These are phyloP conservation scores for Gallinago media DNA, from an alignment of 2,113 vertebrate species.

Conservation along the genomic window DNA sequence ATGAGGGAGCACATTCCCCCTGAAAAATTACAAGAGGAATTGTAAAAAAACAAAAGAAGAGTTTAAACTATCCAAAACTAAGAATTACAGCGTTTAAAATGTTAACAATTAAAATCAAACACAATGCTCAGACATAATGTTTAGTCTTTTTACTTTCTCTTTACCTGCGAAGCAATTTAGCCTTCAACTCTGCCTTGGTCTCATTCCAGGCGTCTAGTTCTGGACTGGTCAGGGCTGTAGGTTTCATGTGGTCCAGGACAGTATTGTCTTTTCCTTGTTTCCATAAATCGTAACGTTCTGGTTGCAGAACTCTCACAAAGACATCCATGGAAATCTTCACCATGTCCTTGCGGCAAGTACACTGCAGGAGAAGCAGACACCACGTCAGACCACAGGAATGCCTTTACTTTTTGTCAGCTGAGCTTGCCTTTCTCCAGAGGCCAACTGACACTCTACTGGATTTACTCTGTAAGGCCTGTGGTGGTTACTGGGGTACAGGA, in stretches of 20 bases:
- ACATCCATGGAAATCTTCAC: slow-evolving; percentile 99
- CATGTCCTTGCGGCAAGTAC: slow-evolving; percentile 96
- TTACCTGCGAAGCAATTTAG: slow-evolving; percentile 88
- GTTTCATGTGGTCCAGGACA: slow-evolving; percentile 88
- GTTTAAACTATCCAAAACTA: neutral
- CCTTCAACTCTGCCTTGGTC: slow-evolving; percentile 80
- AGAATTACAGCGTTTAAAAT: fast-evolving
- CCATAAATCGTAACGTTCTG: slow-evolving; percentile 92
- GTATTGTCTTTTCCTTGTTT: slow-evolving; percentile 92
- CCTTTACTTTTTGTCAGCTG: neutral
- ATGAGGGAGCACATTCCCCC: neutral
- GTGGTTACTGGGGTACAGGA: fast-evolving
- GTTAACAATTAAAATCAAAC: neutral
- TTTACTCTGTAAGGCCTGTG: fast-evolving
- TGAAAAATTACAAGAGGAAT: neutral
- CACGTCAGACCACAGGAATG: neutral
- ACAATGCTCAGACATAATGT: neutral
- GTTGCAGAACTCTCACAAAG: slow-evolving; percentile 94
- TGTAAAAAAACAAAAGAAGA: too few relatives aligned
- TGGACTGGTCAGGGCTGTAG: slow-evolving; percentile 86
- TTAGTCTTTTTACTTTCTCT: neutral
- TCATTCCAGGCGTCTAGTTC: slow-evolving; percentile 91
- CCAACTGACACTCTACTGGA: fast-evolving
- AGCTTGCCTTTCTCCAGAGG: neutral
- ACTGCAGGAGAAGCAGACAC: slow-evolving; percentile 72